Base-by-base conservation (phyloP, 2,888 invertebrate genomes). In the Clitarchus hookeri region DNA sequence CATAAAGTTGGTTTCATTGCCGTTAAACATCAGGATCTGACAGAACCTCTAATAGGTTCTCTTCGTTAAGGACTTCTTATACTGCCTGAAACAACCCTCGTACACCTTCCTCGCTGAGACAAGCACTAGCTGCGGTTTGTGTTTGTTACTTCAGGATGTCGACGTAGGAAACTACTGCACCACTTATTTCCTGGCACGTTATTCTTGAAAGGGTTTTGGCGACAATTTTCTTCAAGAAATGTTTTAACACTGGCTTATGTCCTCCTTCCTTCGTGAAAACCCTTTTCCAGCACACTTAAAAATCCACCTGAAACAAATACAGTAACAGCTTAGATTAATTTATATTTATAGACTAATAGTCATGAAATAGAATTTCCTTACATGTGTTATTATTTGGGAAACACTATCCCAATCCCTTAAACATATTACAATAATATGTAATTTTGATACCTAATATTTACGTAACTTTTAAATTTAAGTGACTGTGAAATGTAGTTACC, bases 81-180 rank as follows among this genome's bases (percentile, higher is more conserved):
- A 36, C 36, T 36, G 36, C 36, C 36, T 36, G 36, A 36, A 36
- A 65, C 65, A 6, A 65, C 65, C 65, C 65, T 65, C 12, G 65
- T 23, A 65, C 89, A 53, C 90, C 89, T 36, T 89, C 87, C 88
- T 90, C 90, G 84, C 90, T 90, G 27, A 90, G 89, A 84, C 88
- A 88, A 11, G 90, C 88, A 87, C 90, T 90, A 25, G 90, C 90
- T 53, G 89, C 87, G 26, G 84, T 78, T 82, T 48, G 83, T 80
- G n/a, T 36, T 23, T 11, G 85, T 25, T 53, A 82, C 82, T 48
- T 44, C 82, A 80, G 82, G 85, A 48, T 85, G 44, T 82, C 54
- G 23, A 53, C 84, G 84, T 84, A n/a, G 3, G 65, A 65, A 65
- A 65, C 65, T 36, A n/a, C n/a, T n/a, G n/a, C n/a, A n/a, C n/a